Percentiles rank a stretch among this genome's conserved stretches.
These are phyloP conservation scores for Gallinago jamesoni DNA, from an alignment of 2,113 vertebrate species.

Conservation along the genomic window DNA sequence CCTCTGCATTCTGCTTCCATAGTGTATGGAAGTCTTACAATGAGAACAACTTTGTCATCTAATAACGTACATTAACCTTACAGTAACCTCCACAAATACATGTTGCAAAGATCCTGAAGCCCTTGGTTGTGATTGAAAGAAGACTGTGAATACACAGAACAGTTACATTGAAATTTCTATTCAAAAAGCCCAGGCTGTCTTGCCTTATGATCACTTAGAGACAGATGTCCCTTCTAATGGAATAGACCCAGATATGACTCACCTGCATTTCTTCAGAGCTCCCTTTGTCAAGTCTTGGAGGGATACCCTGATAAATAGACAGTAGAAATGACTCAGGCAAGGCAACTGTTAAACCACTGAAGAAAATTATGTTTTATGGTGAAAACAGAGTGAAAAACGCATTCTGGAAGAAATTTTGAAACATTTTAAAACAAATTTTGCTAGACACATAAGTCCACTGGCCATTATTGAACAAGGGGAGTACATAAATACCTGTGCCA, in stretches of 20 bases:
- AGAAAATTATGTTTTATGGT: background rate
- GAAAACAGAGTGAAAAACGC: background rate
- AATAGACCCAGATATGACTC: background rate
- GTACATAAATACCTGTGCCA: background rate
- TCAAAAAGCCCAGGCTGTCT: background rate
- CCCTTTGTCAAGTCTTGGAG: constrained; percentile 39
- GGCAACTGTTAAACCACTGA: background rate
- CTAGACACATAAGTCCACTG: background rate
- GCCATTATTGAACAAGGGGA: background rate
- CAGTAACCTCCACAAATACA: background rate
- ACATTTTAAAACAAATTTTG: background rate
- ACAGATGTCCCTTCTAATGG: background rate
- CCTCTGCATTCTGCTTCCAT: background rate
- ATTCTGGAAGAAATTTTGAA: background rate
- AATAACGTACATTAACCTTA: background rate
- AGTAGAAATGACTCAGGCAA: background rate
- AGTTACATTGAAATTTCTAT: background rate
- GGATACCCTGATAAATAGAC: background rate
- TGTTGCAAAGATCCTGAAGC: background rate
- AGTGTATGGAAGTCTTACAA: background rate
- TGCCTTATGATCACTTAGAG: background rate
- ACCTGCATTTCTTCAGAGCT: constrained; percentile 68
- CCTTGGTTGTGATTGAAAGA: background rate
- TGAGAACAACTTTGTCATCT: background rate
- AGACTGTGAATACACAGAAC: background rate